A percentile compares a stretch with the other conserved stretches of the same genome.
phyloP scores from a whole-genome alignment of 1,140 invertebrate species.

The Proctacanthus coquilletti region DNA sequence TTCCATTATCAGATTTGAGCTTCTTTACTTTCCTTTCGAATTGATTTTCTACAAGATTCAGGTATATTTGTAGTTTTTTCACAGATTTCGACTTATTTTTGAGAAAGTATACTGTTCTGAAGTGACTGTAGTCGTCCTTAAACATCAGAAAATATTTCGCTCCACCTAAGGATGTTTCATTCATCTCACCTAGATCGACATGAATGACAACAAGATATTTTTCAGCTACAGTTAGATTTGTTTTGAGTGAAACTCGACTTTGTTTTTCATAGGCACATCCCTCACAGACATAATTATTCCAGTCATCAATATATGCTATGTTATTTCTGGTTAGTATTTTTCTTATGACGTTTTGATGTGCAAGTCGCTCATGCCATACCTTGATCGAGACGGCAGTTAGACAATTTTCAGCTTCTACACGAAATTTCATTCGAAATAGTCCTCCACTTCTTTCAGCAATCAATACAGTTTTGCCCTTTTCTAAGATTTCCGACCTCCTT shows the following conservation, averaged over 20 bases:
- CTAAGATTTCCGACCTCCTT: constrained; percentile 1
- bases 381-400: no score
- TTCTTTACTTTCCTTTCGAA: constrained; percentile 19
- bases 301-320: no score
- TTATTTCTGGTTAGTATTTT: no score
- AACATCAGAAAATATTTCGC: constrained; percentile 21
- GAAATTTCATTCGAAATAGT: no score
- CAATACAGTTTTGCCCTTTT: neutral
- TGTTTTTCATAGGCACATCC: no score
- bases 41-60: constrained; percentile 19
- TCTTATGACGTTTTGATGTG: constrained; percentile 2
- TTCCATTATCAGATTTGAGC: constrained; percentile 30
- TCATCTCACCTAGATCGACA: constrained; percentile 30
- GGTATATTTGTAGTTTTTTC: constrained; percentile 19
- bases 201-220: no score
- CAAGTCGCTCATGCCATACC: constrained; percentile 3
- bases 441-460: neutral
- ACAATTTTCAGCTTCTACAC: no score
- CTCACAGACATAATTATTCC: no score
- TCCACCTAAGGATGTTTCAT: constrained; percentile 17
- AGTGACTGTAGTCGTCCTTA: constrained; percentile 30
- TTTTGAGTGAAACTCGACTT: no score
- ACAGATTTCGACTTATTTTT: constrained; percentile 25
- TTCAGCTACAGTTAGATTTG: no score
- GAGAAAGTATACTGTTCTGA: constrained; percentile 23